These are phyloP conservation scores for Itoplectis maculator DNA, from an alignment of 2,888 invertebrate genomes.

Conservation along the genomic window DNA sequence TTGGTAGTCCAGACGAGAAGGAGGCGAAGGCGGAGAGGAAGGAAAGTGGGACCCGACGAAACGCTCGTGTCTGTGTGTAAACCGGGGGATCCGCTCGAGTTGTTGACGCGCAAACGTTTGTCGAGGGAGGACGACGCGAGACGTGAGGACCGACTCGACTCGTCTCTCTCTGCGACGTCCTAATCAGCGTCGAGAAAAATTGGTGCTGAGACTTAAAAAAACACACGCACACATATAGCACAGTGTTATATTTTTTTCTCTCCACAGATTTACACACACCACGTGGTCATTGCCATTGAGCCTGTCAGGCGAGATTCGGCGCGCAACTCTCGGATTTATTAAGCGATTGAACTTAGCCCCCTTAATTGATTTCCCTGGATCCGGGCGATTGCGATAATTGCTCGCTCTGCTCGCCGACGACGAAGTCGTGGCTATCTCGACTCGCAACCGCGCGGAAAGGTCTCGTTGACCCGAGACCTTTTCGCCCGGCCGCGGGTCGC, in stretches of 20 bases:
- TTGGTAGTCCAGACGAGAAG: background rate
- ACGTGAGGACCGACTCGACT: conserved; percentile 9
- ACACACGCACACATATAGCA: background rate
- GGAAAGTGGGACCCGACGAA: conserved; percentile 34
- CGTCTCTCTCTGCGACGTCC: background rate
- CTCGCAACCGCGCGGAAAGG: conserved; percentile 53
- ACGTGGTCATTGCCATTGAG: background rate
- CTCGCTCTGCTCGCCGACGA: conserved; percentile 30
- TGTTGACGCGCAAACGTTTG: conserved; percentile 59
- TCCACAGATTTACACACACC: background rate
- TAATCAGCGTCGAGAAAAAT: conserved; percentile 34
- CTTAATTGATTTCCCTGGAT: conserved; percentile 72
- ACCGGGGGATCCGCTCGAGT: conserved; percentile 21
- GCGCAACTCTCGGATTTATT: conserved; percentile 60
- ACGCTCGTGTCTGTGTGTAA: conserved; percentile 20
- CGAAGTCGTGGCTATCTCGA: conserved; percentile 9
- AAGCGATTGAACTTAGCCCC: conserved; percentile 71
- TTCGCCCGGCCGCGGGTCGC: conserved; percentile 22
- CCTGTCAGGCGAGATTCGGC: conserved; percentile 46
- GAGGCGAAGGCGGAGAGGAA: conserved; percentile 39
- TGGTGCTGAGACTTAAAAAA: background rate
- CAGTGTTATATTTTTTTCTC: too few relatives aligned
- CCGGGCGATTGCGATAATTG: conserved; percentile 72
- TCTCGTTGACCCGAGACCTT: conserved; percentile 59
- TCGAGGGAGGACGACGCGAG: conserved; percentile 24